A percentile compares a stretch with the other conserved stretches of the same genome.
These are phyloP conservation scores for Ceuthmochares aereus DNA, from an alignment of 2,113 vertebrate species.

Conservation along the genomic window DNA sequence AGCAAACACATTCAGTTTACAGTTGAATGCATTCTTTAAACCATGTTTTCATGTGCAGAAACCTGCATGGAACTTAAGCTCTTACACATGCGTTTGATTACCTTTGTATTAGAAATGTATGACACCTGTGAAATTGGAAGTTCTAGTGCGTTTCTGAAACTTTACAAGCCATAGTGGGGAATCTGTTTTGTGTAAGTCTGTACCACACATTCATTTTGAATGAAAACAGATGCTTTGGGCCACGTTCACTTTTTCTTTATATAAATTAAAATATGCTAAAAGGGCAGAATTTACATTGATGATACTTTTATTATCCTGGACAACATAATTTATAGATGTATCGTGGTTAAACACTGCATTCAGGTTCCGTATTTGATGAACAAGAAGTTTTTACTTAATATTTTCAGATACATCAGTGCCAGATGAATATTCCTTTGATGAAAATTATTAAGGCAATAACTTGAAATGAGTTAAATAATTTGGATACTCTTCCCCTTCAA, in stretches of 20 bases:
- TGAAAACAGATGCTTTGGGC: not conserved
- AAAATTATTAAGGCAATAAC: not conserved
- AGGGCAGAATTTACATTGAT: not conserved
- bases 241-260: not conserved
- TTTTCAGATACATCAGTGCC: not conserved
- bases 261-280: not conserved
- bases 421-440: slow-evolving; percentile 4
- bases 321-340: not conserved
- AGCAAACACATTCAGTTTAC: not conserved
- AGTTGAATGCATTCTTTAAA: not conserved
- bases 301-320: not conserved
- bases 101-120: not conserved
- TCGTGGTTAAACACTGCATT: not conserved
- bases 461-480: slow-evolving; percentile 28
- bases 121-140: not conserved
- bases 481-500: not conserved
- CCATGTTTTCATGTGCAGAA: not conserved
- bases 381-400: not conserved
- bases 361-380: not conserved
- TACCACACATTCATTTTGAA: not conserved
- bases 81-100: not conserved
- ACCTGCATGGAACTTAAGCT: not conserved
- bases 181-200: not conserved
- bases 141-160: not conserved
- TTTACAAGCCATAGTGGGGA: not conserved